phyloP scores from a whole-genome alignment of 2,113 vertebrate species.

The Sarotherodon lohbergeri region DNA sequence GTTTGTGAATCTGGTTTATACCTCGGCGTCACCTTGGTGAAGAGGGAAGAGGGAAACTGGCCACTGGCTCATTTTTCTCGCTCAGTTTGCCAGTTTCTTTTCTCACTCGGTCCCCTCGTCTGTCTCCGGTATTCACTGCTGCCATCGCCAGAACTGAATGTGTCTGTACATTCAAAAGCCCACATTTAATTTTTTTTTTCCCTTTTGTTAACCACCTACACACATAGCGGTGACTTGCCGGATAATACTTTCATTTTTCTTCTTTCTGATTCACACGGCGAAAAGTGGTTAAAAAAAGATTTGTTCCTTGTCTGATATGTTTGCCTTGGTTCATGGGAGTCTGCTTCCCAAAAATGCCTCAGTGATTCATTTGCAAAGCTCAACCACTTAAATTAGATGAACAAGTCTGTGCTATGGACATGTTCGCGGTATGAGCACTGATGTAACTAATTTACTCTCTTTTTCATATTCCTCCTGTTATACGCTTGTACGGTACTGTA shows the following conservation, averaged over 20 bases:
- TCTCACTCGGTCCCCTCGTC: neutral
- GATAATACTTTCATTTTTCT: conserved; percentile 12
- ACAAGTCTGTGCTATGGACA: neutral
- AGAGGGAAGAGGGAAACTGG: neutral
- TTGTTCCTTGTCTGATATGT: conserved; percentile 19
- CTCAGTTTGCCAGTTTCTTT: neutral
- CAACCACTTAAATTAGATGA: neutral
- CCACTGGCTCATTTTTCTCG: neutral
- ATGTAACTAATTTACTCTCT: neutral
- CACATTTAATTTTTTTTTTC: neutral
- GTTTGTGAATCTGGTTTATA: conserved; percentile 34
- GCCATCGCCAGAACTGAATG: neutral
- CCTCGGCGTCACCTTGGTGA: conserved; percentile 25
- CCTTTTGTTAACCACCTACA: conserved; percentile 23
- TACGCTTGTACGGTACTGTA: neutral
- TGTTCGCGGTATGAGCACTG: neutral
- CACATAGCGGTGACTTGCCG: neutral
- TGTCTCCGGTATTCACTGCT: neutral
- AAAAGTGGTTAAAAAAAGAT: conserved; percentile 20
- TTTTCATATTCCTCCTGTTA: neutral
- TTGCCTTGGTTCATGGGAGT: neutral
- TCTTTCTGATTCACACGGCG: neutral
- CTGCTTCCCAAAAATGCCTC: neutral
- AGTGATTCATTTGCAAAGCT: neutral
- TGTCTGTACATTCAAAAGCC: conserved; percentile 4